Evolutionary conservation across 2,113 vertebrate genomes (phyloP).

Genomic region (Labeo rohita): DNA sequence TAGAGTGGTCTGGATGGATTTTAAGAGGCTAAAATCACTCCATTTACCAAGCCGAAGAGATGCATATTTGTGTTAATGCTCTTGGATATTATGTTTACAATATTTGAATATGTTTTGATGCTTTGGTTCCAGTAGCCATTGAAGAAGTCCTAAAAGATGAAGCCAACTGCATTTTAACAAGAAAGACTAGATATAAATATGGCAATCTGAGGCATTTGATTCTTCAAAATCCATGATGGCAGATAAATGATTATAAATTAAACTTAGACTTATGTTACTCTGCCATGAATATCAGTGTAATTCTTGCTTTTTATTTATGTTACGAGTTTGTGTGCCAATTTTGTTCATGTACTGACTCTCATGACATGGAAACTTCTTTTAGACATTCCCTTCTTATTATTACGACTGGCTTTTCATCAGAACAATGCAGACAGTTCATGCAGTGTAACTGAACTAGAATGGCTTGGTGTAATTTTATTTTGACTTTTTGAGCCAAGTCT

Average conservation of each 20-base stretch:
- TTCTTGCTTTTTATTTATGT: slow-evolving; percentile 10
- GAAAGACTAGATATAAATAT: not conserved
- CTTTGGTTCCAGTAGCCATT: not conserved
- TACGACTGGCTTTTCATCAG: not conserved
- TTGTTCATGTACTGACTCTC: not conserved
- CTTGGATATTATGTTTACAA: slow-evolving; percentile 24
- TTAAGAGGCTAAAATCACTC: not conserved
- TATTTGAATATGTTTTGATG: not conserved
- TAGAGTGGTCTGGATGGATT: not conserved
- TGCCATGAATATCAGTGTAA: not conserved
- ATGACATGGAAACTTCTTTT: not conserved
- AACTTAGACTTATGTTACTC: not conserved
- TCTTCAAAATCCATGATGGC: not conserved
- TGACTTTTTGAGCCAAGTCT: not conserved
- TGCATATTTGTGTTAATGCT: not conserved
- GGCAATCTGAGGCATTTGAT: not conserved
- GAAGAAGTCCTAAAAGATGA: not conserved
- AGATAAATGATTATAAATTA: not conserved
- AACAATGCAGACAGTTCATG: not conserved
- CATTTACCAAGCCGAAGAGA: slow-evolving; percentile 15
- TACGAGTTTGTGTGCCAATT: slow-evolving; percentile 17
- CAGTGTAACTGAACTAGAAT: not conserved
- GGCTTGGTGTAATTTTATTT: not conserved
- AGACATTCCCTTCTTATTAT: slow-evolving; percentile 1
- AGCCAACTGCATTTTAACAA: not conserved